Conservation (phyloP, 2,797 vertebrate species). For the Streptopelia turtur region DNA sequence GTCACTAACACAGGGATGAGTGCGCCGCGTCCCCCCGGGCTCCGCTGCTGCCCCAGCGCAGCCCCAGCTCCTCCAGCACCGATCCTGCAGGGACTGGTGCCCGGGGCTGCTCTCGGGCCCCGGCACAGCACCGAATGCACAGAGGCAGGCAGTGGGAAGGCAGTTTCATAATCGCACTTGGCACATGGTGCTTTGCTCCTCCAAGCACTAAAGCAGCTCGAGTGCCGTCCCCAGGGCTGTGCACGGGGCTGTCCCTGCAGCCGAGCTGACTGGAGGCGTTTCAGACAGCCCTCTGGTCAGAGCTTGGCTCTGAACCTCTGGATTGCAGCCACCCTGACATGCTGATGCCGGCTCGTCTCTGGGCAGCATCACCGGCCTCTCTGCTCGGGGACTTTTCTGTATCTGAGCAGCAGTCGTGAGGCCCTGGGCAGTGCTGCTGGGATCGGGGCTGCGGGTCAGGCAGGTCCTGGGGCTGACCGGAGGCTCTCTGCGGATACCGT, state of each 20-base stretch:
- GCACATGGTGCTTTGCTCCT: fast-evolving
- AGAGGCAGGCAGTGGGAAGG: not conserved
- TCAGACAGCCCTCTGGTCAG: not conserved
- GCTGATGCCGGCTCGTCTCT: not conserved
- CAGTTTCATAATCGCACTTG: not conserved
- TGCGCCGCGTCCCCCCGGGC: fast-evolving
- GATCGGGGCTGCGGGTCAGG: not conserved
- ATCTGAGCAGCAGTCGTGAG: too few relatives aligned
- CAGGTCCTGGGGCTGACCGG: too few relatives aligned
- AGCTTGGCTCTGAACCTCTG: not conserved
- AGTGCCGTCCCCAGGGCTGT: too few relatives aligned
- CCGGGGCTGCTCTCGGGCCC: not conserved
- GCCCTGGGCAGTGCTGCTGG: not conserved
- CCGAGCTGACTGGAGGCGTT: fast-evolving
- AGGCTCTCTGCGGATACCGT: fast-evolving
- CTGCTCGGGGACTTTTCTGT: not conserved
- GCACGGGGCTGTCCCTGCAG: too few relatives aligned
- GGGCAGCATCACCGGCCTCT: not conserved
- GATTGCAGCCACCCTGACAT: fast-evolving
- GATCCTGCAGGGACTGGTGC: too few relatives aligned
- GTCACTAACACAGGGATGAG: fast-evolving
- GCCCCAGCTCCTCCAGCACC: fast-evolving
- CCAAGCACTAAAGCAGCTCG: not conserved
- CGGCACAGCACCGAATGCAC: fast-evolving
- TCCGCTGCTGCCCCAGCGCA: not conserved